Base-by-base conservation (phyloP, 2,888 invertebrate genomes). In the Arctia plantaginis region DNA sequence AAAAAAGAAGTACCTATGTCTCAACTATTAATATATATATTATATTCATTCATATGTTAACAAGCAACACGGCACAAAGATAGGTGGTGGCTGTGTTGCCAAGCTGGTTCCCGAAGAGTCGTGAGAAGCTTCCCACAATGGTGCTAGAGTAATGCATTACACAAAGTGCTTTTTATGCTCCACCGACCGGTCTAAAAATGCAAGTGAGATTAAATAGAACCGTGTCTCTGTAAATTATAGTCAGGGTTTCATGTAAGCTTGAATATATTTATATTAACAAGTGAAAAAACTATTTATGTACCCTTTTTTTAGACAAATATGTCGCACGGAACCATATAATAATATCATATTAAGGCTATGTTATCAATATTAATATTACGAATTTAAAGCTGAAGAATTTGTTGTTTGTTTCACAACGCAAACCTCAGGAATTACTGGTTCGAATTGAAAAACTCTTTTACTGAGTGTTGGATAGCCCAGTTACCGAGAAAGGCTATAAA, bases 81-180 rank as follows among this genome's bases (percentile, higher is more conserved):
- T 59, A n/a, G 0, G 13, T 13, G 73, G 78, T 80, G 81, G 74
- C 72, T 83, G 77, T 80, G 79, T 82, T 80, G 77, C 77, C 74
- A 72, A 82, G 79, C 74, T 70, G 76, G 82, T 83, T 83, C 78
- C 75, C 74, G 82, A 82, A 83, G 80, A 79, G 71, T 81, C 91
- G 92, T 93, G 94, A 84, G 93, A 93, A 93, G 83, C 80, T 92
- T 93, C 94, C 90, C 94, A 94, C 91, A 88, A 86, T 87, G 85
- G 87, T 88, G 87, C 85, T 87, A 87, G 82, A 82, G 79, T 76
- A 79, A 86, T 89, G 90, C 89, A 91, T 90, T 86, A 35, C 59
- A 62, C 81, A 83, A 78, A 84, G 83, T 39, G 20, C 75, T 85
- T 85, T 85, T 81, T 86, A 84, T 88, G 81, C 82, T 82, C 44